Evolutionary conservation across 2,888 invertebrate genomes (phyloP), one percentile per base, ranked within the genome.

Genomic region (Caenorhabditis angaria): DNA sequence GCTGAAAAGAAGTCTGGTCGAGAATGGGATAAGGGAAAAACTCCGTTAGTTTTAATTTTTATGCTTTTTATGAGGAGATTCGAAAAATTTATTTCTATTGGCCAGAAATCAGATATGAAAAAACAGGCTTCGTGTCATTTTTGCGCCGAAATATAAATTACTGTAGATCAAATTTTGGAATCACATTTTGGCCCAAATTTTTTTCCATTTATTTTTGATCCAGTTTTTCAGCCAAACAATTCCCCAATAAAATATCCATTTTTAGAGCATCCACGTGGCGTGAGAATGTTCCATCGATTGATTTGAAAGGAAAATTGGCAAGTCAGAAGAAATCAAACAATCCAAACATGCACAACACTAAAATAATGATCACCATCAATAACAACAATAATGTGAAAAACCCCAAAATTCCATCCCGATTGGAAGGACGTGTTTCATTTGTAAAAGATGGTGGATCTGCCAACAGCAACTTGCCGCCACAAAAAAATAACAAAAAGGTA

Each of bases 1-100:
- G 55, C 59, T 3, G 69, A 69, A 32, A 66, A 63, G 20, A 53
- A 67, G 59, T 71, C 70, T 70, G 71, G 75, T 63, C 69, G 81
- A 32, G 79, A 80, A 65, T 81, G 81, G 81, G 81, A 81, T 61
- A 76, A 80, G 54, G 81, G 81, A 62, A 81, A 81, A 53, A 81
- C 79, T 27, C 78, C 81, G 41, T 41, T 18, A 10, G 41, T 14
- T n/a, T n/a, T n/a, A n/a, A n/a, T n/a, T n/a, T n/a, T n/a, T n/a
- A n/a, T n/a, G 80, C 78, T 35, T 41, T 72, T 56, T 27, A 24
- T 41, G n/a, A 12, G 14, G 12, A 25, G 12, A 59, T 35, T 24
- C 18, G n/a, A 1, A 12, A 32, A 1, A 12, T 8, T 29, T 18
- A 12, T n/a, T 18, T 41, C 20, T 41, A 35, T 41, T 53, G 76